phyloP scores from a whole-genome alignment of 2,888 invertebrate species.

The Caenorhabditis drosophilae region DNA sequence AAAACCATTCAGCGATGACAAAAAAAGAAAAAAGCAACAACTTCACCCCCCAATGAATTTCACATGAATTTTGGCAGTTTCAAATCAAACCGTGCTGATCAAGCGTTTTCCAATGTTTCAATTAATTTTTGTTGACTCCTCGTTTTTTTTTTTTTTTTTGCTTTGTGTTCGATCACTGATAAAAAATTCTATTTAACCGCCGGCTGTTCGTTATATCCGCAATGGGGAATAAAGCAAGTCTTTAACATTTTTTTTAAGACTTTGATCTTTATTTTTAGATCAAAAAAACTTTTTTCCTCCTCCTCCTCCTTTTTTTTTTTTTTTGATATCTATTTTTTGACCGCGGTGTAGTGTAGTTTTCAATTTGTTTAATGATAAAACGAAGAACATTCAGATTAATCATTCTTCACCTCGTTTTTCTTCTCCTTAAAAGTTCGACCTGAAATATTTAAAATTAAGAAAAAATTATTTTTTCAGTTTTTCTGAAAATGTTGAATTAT shows the following conservation, averaged over 20 bases:
- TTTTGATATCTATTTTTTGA: too few species aligned
- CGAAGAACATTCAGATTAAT: not conserved
- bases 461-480: not conserved
- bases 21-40: too few species aligned
- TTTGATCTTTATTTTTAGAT: not conserved
- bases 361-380: not conserved
- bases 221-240: too few species aligned
- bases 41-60: too few species aligned
- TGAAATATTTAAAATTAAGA: not conserved
- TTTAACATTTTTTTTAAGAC: too few species aligned
- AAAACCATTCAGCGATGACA: too few species aligned
- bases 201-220: too few species aligned
- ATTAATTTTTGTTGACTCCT: too few species aligned
- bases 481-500: slow-evolving; percentile 27
- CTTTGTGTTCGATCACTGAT: not conserved
- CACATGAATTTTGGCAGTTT: not conserved
- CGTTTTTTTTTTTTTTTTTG: not conserved
- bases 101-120: not conserved
- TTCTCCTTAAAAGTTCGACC: too few species aligned
- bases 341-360: not conserved
- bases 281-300: not conserved
- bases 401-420: too few species aligned
- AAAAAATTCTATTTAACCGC: too few species aligned
- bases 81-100: too few species aligned
- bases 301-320: not conserved